A percentile compares a stretch with the other conserved stretches of the same genome.
These are phyloP conservation scores for Serilophus lunatus DNA, from an alignment of 2,113 vertebrate genomes.

Conservation along the genomic window DNA sequence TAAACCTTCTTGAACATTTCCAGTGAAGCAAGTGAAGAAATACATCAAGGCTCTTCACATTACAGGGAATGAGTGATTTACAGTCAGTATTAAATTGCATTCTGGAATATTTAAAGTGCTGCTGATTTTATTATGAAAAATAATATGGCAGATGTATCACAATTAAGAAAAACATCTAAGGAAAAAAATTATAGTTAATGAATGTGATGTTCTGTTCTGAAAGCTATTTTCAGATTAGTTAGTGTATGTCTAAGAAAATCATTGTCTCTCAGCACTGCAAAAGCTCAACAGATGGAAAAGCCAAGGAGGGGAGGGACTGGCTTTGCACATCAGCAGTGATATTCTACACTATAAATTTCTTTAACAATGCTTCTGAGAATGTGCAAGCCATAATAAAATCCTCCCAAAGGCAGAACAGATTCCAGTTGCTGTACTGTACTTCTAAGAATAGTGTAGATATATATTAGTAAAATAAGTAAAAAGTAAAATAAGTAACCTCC, in stretches of 20 bases:
- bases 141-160: background rate
- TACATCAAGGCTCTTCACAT: background rate
- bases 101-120: background rate
- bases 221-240: background rate
- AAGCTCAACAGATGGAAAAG: background rate
- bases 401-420: background rate
- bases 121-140: background rate
- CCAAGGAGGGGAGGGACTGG: background rate
- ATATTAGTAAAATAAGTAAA: too few relatives aligned
- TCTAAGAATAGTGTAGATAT: background rate
- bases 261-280: background rate
- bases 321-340: background rate
- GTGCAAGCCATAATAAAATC: background rate
- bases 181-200: background rate
- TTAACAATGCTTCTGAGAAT: background rate
- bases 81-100: background rate
- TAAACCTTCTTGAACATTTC: background rate
- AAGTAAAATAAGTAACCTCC: background rate
- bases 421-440: background rate
- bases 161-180: background rate
- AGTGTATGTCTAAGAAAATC: background rate
- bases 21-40: background rate
- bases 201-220: background rate
- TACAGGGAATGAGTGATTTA: background rate
- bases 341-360: background rate